Conservation (phyloP, 2,888 invertebrate species). For the Lepidocyrtoides sp. region DNA sequence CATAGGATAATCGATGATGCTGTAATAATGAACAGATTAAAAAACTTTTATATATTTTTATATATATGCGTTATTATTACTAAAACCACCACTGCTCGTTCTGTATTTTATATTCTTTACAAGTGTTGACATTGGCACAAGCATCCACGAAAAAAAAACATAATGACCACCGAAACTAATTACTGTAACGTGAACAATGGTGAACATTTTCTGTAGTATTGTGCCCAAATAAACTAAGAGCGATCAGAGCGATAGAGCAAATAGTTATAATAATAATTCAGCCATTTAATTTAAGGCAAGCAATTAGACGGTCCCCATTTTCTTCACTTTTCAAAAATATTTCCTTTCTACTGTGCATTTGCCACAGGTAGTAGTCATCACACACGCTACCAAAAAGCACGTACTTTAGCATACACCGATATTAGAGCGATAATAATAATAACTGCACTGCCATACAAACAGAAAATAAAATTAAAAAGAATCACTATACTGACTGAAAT, state of each 20-base stretch:
- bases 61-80: slow-evolving; percentile 13
- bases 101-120: slow-evolving; percentile 39
- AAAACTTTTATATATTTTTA: no score
- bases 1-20: background rate
- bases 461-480: no score
- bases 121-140: slow-evolving; percentile 67
- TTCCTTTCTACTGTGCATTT: slow-evolving; percentile 37
- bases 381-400: no score
- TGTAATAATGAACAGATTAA: slow-evolving; percentile 20
- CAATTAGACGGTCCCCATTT: slow-evolving; percentile 57
- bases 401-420: no score
- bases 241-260: background rate
- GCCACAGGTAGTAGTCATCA: background rate
- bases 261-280: slow-evolving; percentile 37
- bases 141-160: slow-evolving; percentile 15
- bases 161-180: slow-evolving; percentile 53
- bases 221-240: slow-evolving; percentile 45
- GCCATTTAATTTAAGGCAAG: slow-evolving; percentile 53
- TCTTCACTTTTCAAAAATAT: slow-evolving; percentile 23
- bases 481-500: background rate
- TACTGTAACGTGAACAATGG: slow-evolving; percentile 44
- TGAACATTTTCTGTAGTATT: slow-evolving; percentile 38
- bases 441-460: no score
- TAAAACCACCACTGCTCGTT: background rate
- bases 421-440: no score